These are phyloP conservation scores for Venturia canescens DNA, from an alignment of 1,140 invertebrate species.

Conservation along the genomic window DNA sequence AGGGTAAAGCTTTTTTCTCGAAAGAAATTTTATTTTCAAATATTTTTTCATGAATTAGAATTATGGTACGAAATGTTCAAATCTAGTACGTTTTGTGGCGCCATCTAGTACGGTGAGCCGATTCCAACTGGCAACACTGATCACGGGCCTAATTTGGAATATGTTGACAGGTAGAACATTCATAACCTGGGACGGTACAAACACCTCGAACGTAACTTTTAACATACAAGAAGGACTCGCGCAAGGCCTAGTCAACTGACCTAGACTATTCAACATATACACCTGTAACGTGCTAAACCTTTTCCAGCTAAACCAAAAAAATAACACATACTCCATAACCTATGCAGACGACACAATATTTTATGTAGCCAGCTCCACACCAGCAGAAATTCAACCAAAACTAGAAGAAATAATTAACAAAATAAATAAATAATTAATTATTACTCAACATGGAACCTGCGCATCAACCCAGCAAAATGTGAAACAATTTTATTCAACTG, in stretches of 20 bases:
- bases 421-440: constrained; percentile 22
- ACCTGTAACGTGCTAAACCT: constrained; percentile 37
- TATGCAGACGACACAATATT: constrained; percentile 50
- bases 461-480: constrained; percentile 46
- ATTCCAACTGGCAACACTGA: no score
- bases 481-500: constrained; percentile 50
- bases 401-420: constrained; percentile 44
- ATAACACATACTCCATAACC: neutral
- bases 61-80: no score
- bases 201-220: constrained; percentile 4
- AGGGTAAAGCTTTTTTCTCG: no score
- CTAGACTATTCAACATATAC: constrained; percentile 51
- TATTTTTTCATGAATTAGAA: no score
- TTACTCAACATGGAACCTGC: constrained; percentile 45
- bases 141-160: constrained; percentile 35
- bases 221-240: constrained; percentile 51
- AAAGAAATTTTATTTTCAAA: no score
- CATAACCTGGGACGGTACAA: neutral
- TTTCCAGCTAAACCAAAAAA: neutral
- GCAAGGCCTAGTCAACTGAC: constrained; percentile 54
- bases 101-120: no score
- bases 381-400: neutral
- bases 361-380: constrained; percentile 4
- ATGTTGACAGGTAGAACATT: constrained; percentile 45
- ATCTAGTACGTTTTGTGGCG: no score